phyloP scores from a whole-genome alignment of 1,140 invertebrate species.

The Nymphalis io region DNA sequence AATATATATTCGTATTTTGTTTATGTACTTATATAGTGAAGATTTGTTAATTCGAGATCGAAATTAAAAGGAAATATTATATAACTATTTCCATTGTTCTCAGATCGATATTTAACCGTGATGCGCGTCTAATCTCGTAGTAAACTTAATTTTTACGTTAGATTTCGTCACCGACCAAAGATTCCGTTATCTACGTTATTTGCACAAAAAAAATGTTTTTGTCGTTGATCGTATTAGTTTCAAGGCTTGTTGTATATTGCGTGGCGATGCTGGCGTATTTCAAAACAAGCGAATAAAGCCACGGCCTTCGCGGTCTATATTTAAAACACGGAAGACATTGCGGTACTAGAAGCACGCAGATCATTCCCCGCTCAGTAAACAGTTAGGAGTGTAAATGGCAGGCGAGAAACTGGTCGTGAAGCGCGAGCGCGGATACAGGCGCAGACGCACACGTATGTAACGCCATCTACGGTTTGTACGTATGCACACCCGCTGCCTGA shows the following conservation, averaged over 20 bases:
- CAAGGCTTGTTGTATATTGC: slow-evolving; percentile 56
- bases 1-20: not conserved
- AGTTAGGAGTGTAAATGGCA: slow-evolving; percentile 65
- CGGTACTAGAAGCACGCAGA: slow-evolving; percentile 67
- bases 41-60: slow-evolving; percentile 8
- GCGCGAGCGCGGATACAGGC: not conserved
- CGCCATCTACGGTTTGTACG: slow-evolving; percentile 40
- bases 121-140: slow-evolving; percentile 13
- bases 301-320: slow-evolving; percentile 76
- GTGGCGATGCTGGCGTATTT: slow-evolving; percentile 51
- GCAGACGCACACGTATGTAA: slow-evolving; percentile 20
- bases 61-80: slow-evolving; percentile 5
- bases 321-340: slow-evolving; percentile 77
- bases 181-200: slow-evolving; percentile 30
- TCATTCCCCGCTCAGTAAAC: slow-evolving; percentile 66
- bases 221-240: slow-evolving; percentile 38
- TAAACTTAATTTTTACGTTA: slow-evolving; percentile 19
- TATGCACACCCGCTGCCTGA: slow-evolving; percentile 37
- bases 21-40: not conserved
- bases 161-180: slow-evolving; percentile 24
- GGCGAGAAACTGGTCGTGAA: slow-evolving; percentile 47
- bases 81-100: slow-evolving; percentile 20
- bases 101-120: slow-evolving; percentile 14
- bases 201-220: slow-evolving; percentile 35
- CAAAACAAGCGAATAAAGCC: slow-evolving; percentile 61